phyloP scores from a whole-genome alignment of 2,113 vertebrate genomes.

The Crocuta crocuta region DNA sequence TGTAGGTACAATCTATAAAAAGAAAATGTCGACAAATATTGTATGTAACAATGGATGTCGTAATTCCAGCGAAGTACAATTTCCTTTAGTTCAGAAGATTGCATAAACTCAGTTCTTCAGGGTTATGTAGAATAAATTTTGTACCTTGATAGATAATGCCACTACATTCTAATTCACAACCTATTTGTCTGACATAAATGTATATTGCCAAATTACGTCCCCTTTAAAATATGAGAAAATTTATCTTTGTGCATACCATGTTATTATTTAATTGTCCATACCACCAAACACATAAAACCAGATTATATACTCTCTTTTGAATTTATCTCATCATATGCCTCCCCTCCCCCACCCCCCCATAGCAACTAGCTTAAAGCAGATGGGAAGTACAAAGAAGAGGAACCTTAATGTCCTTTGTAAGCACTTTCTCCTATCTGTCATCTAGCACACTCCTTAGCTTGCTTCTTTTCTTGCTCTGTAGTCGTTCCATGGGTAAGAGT shows the following conservation, averaged over 20 bases:
- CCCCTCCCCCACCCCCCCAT: neutral
- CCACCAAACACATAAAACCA: neutral
- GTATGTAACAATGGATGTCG: neutral
- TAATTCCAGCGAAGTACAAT: conserved; percentile 34
- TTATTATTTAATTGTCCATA: neutral
- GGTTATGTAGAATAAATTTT: neutral
- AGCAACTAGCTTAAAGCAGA: neutral
- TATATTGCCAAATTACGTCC: neutral
- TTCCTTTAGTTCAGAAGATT: conserved; percentile 11
- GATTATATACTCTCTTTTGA: neutral
- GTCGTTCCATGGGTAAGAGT: neutral
- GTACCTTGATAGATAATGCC: neutral
- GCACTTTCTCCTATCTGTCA: neutral
- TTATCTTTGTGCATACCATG: neutral
- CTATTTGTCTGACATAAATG: neutral
- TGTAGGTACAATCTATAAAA: neutral
- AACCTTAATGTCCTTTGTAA: neutral
- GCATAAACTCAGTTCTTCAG: neutral
- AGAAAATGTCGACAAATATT: neutral
- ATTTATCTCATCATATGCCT: neutral
- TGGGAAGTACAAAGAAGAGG: neutral
- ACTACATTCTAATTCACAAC: neutral
- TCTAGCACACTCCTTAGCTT: neutral
- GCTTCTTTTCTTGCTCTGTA: neutral
- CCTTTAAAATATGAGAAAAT: conserved; percentile 22